Evolutionary conservation across 2,888 invertebrate genomes (phyloP), one percentile per base, ranked within the genome.

Genomic region (Branchipolynoe longqiensis): DNA sequence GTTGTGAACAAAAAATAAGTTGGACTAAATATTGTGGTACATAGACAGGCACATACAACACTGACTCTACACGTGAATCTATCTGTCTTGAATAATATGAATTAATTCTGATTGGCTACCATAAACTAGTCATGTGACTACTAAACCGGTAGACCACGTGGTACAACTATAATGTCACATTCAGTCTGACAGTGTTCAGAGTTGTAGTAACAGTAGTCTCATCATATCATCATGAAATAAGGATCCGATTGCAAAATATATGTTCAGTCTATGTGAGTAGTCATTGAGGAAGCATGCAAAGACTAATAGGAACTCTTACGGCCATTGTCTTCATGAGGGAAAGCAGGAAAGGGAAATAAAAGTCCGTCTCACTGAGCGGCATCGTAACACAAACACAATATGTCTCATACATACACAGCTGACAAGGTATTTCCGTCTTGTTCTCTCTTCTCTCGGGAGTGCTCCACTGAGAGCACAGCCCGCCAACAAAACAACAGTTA

Each of bases 291-390:
- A 25, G 48, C 78, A 78, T 78, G 78, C 78, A 78, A 78, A 78
- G 78, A 78, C 54, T 78, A 48, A 48, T 78, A 78, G 78, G 41
- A 78, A 78, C 78, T 25, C 78, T 78, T 78, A 78, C 78, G 41
- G 78, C 78, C 78, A 78, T 78, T 78, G 78, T 78, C 78, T 78
- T 78, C 78, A 78, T 78, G 41, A 78, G 78, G 78, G 78, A 54
- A 48, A 78, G 78, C 78, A 78, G 78, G 78, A 78, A 78, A 78
- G 78, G 78, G 78, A 78, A 78, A 78, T 48, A 41, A 78, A 78
- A 48, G 28, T 25, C 78, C 78, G 78, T 28, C 1, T 78, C 78
- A 78, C 48, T 41, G 54, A 48, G 78, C 78, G 78, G 78, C 78
- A 78, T 33, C 38, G 25, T 54, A 78, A 78, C 78, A 78, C 54